phyloP scores from a whole-genome alignment of 1,140 invertebrate genomes.

The Temnothorax curvispinosus region DNA sequence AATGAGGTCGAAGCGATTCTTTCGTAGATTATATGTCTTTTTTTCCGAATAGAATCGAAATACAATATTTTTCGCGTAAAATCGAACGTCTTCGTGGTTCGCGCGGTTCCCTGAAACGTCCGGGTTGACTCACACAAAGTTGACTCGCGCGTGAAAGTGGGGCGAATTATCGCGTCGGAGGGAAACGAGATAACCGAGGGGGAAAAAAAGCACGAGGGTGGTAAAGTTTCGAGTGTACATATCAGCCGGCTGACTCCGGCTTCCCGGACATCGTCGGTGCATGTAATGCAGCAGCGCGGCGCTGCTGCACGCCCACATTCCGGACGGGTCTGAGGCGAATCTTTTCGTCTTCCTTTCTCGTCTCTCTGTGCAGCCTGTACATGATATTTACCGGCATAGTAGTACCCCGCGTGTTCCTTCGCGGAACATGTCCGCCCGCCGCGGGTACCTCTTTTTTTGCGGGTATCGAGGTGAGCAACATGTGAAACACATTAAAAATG shows the following conservation, averaged over 20 bases:
- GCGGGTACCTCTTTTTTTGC: neutral
- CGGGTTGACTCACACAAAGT: neutral
- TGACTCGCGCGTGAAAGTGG: conserved; percentile 17
- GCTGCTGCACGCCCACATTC: conserved; percentile 74
- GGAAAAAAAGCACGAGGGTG: neutral
- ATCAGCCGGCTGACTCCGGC: conserved; percentile 34
- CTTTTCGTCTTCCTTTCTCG: conserved; percentile 41
- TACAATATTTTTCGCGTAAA: neutral
- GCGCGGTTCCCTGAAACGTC: neutral
- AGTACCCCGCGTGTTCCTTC: conserved; percentile 54
- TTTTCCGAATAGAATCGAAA: neutral
- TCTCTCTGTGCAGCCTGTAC: neutral
- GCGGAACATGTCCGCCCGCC: neutral
- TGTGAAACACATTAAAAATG: conserved; percentile 26
- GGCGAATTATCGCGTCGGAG: conserved; percentile 55
- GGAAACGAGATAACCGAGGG: conserved; percentile 39
- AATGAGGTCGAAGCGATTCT: neutral
- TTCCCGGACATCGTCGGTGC: conserved; percentile 73
- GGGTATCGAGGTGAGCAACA: conserved; percentile 19
- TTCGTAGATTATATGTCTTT: neutral
- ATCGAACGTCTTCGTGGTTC: neutral
- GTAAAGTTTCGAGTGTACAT: neutral
- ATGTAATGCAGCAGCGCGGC: conserved; percentile 23
- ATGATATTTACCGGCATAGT: conserved; percentile 47
- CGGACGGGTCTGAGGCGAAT: conserved; percentile 73